Conservation (phyloP, 1,140 invertebrate genomes). For the Trichonephila inaurata region DNA sequence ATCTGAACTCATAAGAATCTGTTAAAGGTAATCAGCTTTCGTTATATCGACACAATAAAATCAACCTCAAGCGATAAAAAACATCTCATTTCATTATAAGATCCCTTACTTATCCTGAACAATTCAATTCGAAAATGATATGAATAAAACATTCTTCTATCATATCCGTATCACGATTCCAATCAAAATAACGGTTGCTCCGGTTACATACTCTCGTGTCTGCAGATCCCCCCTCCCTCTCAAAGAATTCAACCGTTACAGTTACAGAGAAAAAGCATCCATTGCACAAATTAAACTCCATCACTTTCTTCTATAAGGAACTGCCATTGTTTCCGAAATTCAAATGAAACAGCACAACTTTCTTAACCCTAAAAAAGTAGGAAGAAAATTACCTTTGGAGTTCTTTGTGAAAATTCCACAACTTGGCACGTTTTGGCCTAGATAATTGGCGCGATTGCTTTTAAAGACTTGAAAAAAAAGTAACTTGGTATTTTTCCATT, state of each 20-base stretch:
- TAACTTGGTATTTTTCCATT: neutral
- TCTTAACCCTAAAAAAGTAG: neutral
- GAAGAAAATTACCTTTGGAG: neutral
- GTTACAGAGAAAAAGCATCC: neutral
- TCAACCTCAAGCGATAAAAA: no score
- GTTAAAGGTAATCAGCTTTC: no score
- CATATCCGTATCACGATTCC: constrained; percentile 25
- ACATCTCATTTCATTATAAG: no score
- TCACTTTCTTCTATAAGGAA: neutral
- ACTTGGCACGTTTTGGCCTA: constrained; percentile 16
- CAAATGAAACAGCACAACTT: neutral
- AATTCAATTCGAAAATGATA: neutral
- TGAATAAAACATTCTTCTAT: constrained; percentile 30
- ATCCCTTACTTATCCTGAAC: neutral
- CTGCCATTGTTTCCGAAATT: constrained; percentile 16
- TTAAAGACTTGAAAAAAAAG: neutral
- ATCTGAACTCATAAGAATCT: no score
- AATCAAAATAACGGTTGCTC: neutral
- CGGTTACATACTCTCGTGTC: neutral
- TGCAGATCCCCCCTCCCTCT: neutral
- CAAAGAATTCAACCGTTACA: neutral
- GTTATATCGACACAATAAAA: no score
- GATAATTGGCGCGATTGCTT: constrained; percentile 36
- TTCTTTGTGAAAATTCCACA: neutral
- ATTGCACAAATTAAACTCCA: neutral